Conservation (phyloP, 2,888 invertebrate genomes). For the Parnassius mnemosyne region DNA sequence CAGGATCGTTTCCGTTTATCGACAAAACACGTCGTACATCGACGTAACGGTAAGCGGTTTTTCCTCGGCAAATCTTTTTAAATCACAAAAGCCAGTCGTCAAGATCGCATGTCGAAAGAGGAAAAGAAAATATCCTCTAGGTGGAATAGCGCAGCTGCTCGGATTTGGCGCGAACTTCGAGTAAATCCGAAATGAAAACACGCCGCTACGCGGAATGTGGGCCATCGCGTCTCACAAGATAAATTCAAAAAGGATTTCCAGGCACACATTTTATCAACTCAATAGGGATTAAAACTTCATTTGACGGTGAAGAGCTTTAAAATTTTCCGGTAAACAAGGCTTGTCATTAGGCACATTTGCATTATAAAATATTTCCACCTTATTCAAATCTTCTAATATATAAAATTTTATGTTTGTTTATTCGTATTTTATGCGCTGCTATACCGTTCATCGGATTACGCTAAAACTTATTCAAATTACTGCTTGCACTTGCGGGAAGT, state of each 20-base stretch:
- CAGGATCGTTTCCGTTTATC: constrained; percentile 49
- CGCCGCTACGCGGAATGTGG: constrained; percentile 58
- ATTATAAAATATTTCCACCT: constrained; percentile 43
- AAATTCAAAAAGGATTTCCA: constrained; percentile 70
- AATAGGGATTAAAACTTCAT: constrained; percentile 75
- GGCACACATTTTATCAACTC: constrained; percentile 66
- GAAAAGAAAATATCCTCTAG: constrained; percentile 74
- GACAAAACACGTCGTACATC: constrained; percentile 42
- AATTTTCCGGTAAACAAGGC: constrained; percentile 60
- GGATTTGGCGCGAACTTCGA: constrained; percentile 71
- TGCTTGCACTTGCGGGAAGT: too few relatives aligned
- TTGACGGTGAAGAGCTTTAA: constrained; percentile 56
- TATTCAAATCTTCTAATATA: constrained; percentile 1
- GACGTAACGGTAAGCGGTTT: constrained; percentile 66
- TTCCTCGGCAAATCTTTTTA: constrained; percentile 73
- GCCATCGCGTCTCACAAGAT: constrained; percentile 62
- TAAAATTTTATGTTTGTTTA: constrained; percentile 12
- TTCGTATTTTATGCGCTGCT: not conserved
- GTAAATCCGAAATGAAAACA: constrained; percentile 79
- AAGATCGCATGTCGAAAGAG: constrained; percentile 70
- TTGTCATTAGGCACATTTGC: constrained; percentile 63
- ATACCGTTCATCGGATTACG: too few relatives aligned
- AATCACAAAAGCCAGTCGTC: constrained; percentile 77
- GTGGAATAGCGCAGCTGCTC: constrained; percentile 67
- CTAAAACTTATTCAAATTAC: too few relatives aligned